Base-by-base conservation (phyloP, 2,113 vertebrate species). In the Anguilla rostrata region DNA sequence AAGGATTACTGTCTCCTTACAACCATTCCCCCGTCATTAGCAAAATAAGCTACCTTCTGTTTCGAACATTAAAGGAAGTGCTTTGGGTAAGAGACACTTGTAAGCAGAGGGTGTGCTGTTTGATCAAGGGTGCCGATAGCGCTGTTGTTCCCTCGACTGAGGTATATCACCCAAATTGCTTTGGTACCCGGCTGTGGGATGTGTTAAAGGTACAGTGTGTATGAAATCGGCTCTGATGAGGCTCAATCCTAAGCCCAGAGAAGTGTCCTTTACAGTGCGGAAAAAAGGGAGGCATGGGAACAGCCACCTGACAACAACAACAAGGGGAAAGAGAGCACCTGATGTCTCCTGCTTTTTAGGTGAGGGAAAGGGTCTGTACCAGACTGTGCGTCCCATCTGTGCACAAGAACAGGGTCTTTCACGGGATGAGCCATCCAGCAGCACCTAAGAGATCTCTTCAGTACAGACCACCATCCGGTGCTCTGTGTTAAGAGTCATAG, bases 221-320 rank as follows among this genome's bases (percentile, higher is more conserved):
- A 11, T 66, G 22, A 66, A 66, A 66, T 26, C 22, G 2, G 20
- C 60, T 26, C 60, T 26, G 60, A 66, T 66, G 22, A 66, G 4
- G 20, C 22, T 2, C 22, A 66, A 26, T 26, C 18, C 18, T 3
- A 66, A 9, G 20, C 26, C 18, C 22, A 66, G 4, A 4, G 2
- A 7, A 66, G 60, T 1, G 60, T 7, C 60, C 60, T 22, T 66
- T 66, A 66, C 4, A 66, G 5, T 66, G 60, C 4, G 20, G 75
- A 78, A 26, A 29, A 6, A 29, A 22, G n/a, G 71, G 16, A 80
- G 39, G 91, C 89, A 89, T 49, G 56, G 71, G 53, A 88, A 89
- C 90, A 91, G 90, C 89, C 91, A 91, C 91, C 93, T 93, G 92
- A 93, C 92, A 94, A 89, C 90, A 90, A 93, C 91, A 46, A 46